Conservation (phyloP, 1,140 invertebrate species). For the Zeugodacus cucurbitae region DNA sequence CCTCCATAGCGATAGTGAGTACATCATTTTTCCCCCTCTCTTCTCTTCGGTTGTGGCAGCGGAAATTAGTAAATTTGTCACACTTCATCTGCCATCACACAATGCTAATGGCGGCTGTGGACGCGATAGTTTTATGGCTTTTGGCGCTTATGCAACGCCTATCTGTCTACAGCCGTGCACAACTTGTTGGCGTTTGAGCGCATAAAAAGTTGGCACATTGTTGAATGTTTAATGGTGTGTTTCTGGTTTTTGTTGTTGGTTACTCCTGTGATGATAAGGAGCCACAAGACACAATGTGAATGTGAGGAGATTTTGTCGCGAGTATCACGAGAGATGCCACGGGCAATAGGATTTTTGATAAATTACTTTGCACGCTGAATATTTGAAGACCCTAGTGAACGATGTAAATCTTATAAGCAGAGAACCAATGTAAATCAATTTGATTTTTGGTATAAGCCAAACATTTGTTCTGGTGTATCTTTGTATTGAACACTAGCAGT, state of each 20-base stretch:
- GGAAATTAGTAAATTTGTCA: conserved; percentile 33
- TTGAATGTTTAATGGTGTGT: background rate
- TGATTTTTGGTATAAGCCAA: no score
- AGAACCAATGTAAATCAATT: no score
- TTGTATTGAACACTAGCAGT: no score
- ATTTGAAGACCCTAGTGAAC: background rate
- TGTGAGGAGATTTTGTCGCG: background rate
- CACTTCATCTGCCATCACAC: conserved; percentile 28
- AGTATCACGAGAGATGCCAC: background rate
- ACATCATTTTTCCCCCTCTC: background rate
- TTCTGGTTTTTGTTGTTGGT: background rate
- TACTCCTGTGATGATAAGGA: background rate
- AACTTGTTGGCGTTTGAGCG: background rate
- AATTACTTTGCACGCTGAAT: background rate
- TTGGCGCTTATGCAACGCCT: background rate
- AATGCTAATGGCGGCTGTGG: background rate
- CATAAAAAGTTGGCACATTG: background rate
- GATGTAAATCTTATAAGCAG: no score
- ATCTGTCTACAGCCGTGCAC: background rate
- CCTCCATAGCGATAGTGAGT: background rate
- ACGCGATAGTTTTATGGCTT: conserved; percentile 1
- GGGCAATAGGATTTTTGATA: background rate
- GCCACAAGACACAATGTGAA: background rate
- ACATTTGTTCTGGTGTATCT: no score
- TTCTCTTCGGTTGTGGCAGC: background rate